phyloP scores from a whole-genome alignment of 2,888 invertebrate species.

The Didymodactylos carnosus region DNA sequence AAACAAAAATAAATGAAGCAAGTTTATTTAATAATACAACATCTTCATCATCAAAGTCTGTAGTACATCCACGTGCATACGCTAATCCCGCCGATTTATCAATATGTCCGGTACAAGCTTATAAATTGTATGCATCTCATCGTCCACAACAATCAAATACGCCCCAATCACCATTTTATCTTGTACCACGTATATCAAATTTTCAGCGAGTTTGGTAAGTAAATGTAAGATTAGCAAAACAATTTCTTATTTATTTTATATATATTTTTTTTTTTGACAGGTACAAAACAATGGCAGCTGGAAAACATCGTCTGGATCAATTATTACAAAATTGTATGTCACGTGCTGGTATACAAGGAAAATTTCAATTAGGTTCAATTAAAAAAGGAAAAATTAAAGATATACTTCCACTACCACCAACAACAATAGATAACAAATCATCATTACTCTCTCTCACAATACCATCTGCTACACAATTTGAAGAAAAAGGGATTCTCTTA shows the following conservation, averaged over 20 bases:
- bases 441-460: too few species aligned
- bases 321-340: neutral
- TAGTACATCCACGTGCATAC: neutral
- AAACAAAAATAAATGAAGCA: neutral
- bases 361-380: too few species aligned
- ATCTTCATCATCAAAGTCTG: too few species aligned
- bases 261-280: neutral
- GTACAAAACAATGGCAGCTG: neutral
- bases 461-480: too few species aligned
- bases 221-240: neutral
- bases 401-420: too few species aligned
- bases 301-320: neutral
- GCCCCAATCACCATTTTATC: neutral
- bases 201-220: neutral
- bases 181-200: neutral
- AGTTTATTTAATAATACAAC: neutral
- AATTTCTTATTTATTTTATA: neutral
- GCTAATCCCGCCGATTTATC: neutral
- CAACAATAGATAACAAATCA: too few species aligned
- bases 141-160: neutral
- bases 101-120: neutral
- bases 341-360: too few species aligned
- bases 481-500: too few species aligned
- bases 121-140: neutral
- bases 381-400: too few species aligned